These are phyloP conservation scores for Amphiura filiformis DNA, from an alignment of 35 echinoderm and acorn worm genomes.

Conservation along the genomic window DNA sequence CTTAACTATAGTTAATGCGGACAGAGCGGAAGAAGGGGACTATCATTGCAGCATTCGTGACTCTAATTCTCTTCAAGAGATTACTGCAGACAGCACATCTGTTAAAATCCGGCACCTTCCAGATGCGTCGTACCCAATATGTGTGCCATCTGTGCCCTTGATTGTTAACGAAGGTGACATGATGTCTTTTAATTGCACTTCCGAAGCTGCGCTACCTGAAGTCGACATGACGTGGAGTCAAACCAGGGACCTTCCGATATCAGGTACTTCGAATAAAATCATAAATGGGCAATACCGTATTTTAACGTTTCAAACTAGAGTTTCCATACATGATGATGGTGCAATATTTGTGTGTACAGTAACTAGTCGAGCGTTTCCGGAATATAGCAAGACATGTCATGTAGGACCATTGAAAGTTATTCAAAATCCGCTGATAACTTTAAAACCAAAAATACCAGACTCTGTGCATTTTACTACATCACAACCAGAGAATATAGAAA, in stretches of 20 bases:
- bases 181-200: background rate
- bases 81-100: background rate
- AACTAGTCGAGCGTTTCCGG: background rate
- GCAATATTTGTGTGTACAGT: background rate
- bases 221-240: background rate
- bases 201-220: background rate
- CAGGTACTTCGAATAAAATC: background rate
- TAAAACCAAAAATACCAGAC: background rate
- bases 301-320: background rate
- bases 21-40: background rate
- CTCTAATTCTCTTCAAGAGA: background rate
- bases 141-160: background rate
- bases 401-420: background rate
- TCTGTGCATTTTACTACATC: background rate
- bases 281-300: background rate
- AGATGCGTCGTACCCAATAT: background rate
- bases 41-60: background rate
- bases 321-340: background rate
- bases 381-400: background rate
- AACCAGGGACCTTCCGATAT: background rate
- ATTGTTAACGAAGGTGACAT: background rate
- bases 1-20: background rate
- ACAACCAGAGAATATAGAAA: background rate
- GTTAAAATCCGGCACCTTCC: background rate
- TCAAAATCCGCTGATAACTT: background rate